Evolutionary conservation across 2,888 invertebrate genomes (phyloP).

Genomic region (Agelastica alni): DNA sequence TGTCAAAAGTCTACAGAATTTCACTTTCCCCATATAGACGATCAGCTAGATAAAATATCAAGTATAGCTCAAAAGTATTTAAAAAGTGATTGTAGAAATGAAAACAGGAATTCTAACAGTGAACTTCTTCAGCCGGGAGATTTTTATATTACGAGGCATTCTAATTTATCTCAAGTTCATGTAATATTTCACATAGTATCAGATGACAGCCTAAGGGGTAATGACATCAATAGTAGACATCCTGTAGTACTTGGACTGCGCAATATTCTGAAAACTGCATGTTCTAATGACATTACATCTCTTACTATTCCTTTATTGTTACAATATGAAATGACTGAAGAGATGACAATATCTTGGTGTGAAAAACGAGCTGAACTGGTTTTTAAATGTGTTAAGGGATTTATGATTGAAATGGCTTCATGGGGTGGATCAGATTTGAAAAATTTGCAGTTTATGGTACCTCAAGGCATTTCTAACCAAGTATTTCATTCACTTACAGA

Average conservation of each 20-base stretch:
- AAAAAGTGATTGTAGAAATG: slow-evolving; percentile 39
- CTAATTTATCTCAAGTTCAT: slow-evolving; percentile 92
- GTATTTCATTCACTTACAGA: slow-evolving; percentile 80
- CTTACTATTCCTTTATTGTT: slow-evolving; percentile 91
- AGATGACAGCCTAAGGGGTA: slow-evolving; percentile 70
- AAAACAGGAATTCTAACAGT: slow-evolving; percentile 49
- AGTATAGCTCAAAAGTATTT: slow-evolving; percentile 46
- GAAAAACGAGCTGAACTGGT: slow-evolving; percentile 93
- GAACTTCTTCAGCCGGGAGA: slow-evolving; percentile 79
- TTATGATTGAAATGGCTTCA: slow-evolving; percentile 97
- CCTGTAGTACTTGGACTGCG: slow-evolving; percentile 92
- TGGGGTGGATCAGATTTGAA: slow-evolving; percentile 90
- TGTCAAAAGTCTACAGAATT: slow-evolving; percentile 89
- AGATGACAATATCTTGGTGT: slow-evolving; percentile 97
- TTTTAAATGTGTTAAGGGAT: slow-evolving; percentile 98
- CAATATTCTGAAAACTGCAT: slow-evolving; percentile 94
- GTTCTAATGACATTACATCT: slow-evolving; percentile 90
- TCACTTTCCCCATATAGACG: slow-evolving; percentile 87
- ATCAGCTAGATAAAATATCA: slow-evolving; percentile 77
- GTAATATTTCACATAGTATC: slow-evolving; percentile 94
- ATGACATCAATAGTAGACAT: slow-evolving; percentile 95
- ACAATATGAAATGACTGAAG: slow-evolving; percentile 93
- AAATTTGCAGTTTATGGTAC: slow-evolving; percentile 84
- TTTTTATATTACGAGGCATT: slow-evolving; percentile 85
- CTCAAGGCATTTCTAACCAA: slow-evolving; percentile 81